Evolutionary conservation across 2,797 vertebrate genomes (phyloP), one percentile per base, ranked within the genome.

Genomic region (Tachyglossus aculeatus): DNA sequence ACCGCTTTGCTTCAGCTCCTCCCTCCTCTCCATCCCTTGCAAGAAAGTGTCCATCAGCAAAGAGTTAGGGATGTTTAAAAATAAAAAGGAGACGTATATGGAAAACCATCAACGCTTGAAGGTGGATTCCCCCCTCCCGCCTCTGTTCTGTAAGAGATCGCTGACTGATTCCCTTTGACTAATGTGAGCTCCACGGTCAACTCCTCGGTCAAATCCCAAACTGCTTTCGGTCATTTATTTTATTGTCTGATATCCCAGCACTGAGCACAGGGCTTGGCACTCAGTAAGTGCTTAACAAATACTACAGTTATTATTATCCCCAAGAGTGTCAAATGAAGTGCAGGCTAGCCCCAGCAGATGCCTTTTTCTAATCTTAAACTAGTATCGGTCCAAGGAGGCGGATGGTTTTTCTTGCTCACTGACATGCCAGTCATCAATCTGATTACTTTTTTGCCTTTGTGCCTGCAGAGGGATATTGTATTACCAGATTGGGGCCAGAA

Each of bases 1-100:
- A 71, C 58, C 65, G 54, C 48, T 53, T 62, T 33, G 50, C 77
- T 51, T 34, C 64, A 21, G 71, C 76, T 83, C 77, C 81, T 80
- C 66, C 81, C 82, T 67, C 67, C 54, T 80, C 86, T 83, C 78
- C 83, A 87, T 82, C 73, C 79, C 88, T 81, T 87, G 82, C 74
- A 83, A 86, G 85, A 90, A 93, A 90, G 70, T 89, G 89, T 90
- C 92, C 89, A 92, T 89, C 87, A 92, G 93, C 84, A 87, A 85
- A 87, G 85, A 86, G 80, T 55, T 43, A 58, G 6, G 56, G 52
- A 53, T 71, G 82, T 89, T 94, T 94, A 95, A 94, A 95, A 94
- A 94, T 93, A 95, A 93, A 74, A 85, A 89, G 67, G 84, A 86
- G 85, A 85, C 89, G 45, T 85, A 88, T 90, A 92, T 80, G 80